Evolutionary conservation across 1,140 invertebrate genomes (phyloP).

Genomic region (Paralvinella palmiformis): DNA sequence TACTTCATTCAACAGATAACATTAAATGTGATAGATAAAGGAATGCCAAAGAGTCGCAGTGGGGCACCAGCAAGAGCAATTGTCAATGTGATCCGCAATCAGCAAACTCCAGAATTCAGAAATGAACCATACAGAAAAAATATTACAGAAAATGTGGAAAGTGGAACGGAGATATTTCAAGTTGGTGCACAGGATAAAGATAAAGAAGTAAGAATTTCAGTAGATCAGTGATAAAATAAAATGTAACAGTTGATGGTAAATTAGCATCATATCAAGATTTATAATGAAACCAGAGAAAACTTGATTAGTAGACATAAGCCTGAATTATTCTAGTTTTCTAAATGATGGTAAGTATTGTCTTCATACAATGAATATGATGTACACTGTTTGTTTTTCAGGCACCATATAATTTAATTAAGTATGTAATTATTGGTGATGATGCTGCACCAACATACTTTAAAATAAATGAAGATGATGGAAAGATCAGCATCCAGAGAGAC

Average conservation of each 20-base stretch:
- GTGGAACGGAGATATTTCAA: background rate
- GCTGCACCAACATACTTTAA: conserved; percentile 9
- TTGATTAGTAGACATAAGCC: too few relatives aligned
- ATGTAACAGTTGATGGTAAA: too few relatives aligned
- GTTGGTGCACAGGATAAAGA: conserved; percentile 12
- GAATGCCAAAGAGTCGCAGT: conserved; percentile 9
- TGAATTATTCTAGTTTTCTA: too few relatives aligned
- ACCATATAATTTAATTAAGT: conserved; percentile 4
- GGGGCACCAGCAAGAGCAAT: conserved; percentile 23
- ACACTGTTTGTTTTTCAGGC: conserved; percentile 11
- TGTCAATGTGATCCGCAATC: conserved; percentile 15
- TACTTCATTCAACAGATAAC: too few relatives aligned
- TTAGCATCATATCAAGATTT: too few relatives aligned
- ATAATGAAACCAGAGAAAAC: too few relatives aligned
- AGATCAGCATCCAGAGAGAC: conserved; percentile 3
- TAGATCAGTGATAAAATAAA: too few relatives aligned
- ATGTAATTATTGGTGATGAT: conserved; percentile 13
- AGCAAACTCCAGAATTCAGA: background rate
- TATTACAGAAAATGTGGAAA: conserved; percentile 3
- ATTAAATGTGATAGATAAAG: conserved; percentile 14
- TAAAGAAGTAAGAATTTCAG: background rate
- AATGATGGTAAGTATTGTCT: too few relatives aligned
- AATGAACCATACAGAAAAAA: conserved; percentile 5
- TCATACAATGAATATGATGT: too few relatives aligned
- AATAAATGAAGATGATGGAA: conserved; percentile 6